Evolutionary conservation across 2,797 vertebrate genomes (phyloP), one percentile per base, ranked within the genome.

Genomic region (Aphelocoma californica): DNA sequence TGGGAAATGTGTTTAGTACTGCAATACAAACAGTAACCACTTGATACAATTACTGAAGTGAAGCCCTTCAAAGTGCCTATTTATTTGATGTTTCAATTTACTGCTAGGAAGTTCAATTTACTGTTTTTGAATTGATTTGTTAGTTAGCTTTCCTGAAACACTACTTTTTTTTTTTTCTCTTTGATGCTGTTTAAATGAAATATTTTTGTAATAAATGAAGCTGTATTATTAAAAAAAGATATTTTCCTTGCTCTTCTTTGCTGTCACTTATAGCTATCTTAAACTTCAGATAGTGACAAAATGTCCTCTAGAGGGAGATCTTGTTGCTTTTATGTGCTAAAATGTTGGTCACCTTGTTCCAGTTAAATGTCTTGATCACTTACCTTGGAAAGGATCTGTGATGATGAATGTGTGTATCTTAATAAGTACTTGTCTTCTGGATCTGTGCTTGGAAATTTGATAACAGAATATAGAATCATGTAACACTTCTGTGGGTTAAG

Each of bases 231-330:
- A 29, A 56, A 77, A 73, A 34, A 61, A 31, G 0, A 17, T 2
- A 36, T 5, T 45, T 77, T 14, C 7, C 13, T 53, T 78, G 10
- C 28, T 78, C 2, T 64, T 58, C 18, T 21, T 83, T 65, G n/a
- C 70, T 88, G 50, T 67, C 26, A 11, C 12, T 88, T 80, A 34
- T 0, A 84, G 20, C 14, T 48, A 32, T 84, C 24, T 25, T 82
- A 57, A 90, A 56, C 51, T 75, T 86, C 24, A 65, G 19, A 36
- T 64, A 47, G 72, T 75, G 58, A 69, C 18, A 40, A 47, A 84
- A 57, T 64, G 91, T 47, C 91, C 95, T 96, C 93, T 96, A 96
- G 96, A 93, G 96, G 95, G 95, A 94, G 94, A 90, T 86, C 53
- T 70, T 81, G 90, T 47, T 94, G 70, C 53, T 96, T 90, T 91